A percentile compares a stretch with the other conserved stretches of the same genome.
Conservation (phyloP, 2,888 invertebrate genomes). For the Phoenoteleia sp. region DNA sequence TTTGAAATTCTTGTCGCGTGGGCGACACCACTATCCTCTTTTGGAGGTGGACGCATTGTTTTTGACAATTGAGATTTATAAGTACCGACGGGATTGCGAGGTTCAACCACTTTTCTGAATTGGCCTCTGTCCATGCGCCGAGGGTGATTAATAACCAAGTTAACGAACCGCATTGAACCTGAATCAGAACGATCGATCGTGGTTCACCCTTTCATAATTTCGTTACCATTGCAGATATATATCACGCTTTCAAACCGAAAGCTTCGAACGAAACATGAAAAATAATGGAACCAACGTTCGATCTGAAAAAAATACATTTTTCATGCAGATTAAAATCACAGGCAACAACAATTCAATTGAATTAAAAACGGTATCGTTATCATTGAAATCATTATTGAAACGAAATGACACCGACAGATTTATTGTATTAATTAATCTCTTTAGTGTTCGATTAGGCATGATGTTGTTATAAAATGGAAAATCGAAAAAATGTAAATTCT, state of each 20-base stretch:
- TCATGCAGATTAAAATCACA: slow-evolving; percentile 62
- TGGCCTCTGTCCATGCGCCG: slow-evolving; percentile 79
- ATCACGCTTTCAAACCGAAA: slow-evolving; percentile 65
- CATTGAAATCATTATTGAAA: slow-evolving; percentile 64
- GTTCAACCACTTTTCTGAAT: slow-evolving; percentile 80
- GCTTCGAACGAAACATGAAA: slow-evolving; percentile 63
- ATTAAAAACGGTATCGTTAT: slow-evolving; percentile 56
- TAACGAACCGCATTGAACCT: slow-evolving; percentile 82
- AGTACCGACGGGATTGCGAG: slow-evolving; percentile 75
- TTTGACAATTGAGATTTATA: slow-evolving; percentile 81
- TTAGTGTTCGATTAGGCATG: not conserved
- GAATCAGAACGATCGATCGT: slow-evolving; percentile 71
- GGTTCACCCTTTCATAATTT: slow-evolving; percentile 73
- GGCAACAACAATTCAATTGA: slow-evolving; percentile 60
- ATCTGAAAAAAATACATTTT: slow-evolving; percentile 59
- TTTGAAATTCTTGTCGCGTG: slow-evolving; percentile 79
- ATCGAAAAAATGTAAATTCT: not conserved
- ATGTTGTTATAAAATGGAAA: not conserved
- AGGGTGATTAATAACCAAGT: slow-evolving; percentile 82
- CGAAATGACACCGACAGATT: slow-evolving; percentile 36
- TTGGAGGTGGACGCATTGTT: slow-evolving; percentile 79
- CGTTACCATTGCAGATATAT: slow-evolving; percentile 69
- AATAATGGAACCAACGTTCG: slow-evolving; percentile 52
- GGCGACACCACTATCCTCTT: slow-evolving; percentile 77
- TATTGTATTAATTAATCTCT: slow-evolving; percentile 43